Evolutionary conservation across 2,888 invertebrate species (phyloP).

Genomic region (Charanyca ferruginea): DNA sequence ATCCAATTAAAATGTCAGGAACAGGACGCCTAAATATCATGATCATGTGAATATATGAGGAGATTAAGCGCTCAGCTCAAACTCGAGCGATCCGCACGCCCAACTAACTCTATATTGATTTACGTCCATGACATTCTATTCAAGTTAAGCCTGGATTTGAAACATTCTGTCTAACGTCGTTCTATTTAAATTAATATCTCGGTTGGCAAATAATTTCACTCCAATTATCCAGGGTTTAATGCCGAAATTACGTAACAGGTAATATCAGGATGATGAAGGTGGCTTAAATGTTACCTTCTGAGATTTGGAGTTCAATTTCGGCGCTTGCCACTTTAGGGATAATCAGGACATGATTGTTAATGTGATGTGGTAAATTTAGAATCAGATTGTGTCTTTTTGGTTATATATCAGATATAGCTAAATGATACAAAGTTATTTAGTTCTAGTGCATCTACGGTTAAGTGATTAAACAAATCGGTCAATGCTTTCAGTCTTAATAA

Average conservation of each 20-base stretch:
- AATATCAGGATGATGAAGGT: slow-evolving; percentile 41
- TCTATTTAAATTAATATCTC: slow-evolving; percentile 53
- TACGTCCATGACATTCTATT: slow-evolving; percentile 41
- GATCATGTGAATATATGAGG: slow-evolving; percentile 44
- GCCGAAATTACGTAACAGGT: slow-evolving; percentile 36
- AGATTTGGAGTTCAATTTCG: slow-evolving; percentile 29
- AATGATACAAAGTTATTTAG: too few relatives aligned
- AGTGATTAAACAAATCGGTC: too few relatives aligned
- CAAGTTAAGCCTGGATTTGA: slow-evolving; percentile 43
- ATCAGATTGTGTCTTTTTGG: not conserved
- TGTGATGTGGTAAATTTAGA: not conserved
- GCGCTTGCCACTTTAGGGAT: slow-evolving; percentile 6
- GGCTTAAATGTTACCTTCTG: slow-evolving; percentile 28
- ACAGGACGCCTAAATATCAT: slow-evolving; percentile 17
- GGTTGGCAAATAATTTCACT: slow-evolving; percentile 47
- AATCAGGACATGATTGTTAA: slow-evolving; percentile 18
- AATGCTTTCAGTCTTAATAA: too few relatives aligned
- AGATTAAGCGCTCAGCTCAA: slow-evolving; percentile 44
- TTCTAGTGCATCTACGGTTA: too few relatives aligned
- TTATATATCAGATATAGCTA: not conserved
- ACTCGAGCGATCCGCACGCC: slow-evolving; percentile 14
- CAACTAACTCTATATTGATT: slow-evolving; percentile 56
- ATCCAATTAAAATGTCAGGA: slow-evolving; percentile 31
- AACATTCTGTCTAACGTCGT: slow-evolving; percentile 36
- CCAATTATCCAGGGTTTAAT: slow-evolving; percentile 47